These are phyloP conservation scores for Glossosoma conforme DNA, from an alignment of 1,140 invertebrate species.

Conservation along the genomic window DNA sequence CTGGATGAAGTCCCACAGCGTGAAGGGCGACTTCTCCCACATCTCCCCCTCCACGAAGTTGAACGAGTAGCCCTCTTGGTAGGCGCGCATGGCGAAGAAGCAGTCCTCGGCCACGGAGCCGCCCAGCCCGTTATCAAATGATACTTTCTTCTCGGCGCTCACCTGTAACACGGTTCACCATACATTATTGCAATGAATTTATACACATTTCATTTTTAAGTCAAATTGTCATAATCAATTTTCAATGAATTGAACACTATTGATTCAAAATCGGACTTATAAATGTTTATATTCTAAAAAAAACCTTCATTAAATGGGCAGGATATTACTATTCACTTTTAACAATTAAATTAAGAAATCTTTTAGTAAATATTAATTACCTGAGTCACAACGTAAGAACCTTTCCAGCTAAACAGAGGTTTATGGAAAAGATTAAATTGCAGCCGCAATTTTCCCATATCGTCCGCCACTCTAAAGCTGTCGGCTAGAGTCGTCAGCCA, in stretches of 20 bases:
- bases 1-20: constrained; percentile 89
- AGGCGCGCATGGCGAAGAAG: constrained; percentile 93
- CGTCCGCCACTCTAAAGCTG: constrained; percentile 93
- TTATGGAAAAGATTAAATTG: constrained; percentile 93
- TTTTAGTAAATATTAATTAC: constrained; percentile 48
- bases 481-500: constrained; percentile 96
- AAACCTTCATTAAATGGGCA: no score
- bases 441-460: constrained; percentile 92
- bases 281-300: no score
- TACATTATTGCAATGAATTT: no score
- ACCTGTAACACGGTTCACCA: constrained; percentile 70
- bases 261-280: no score
- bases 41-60: constrained; percentile 95
- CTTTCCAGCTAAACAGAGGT: constrained; percentile 97
- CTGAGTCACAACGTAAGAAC: constrained; percentile 90
- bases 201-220: not conserved
- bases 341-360: no score
- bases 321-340: no score
- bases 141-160: constrained; percentile 81
- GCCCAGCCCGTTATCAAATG: constrained; percentile 92
- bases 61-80: constrained; percentile 77
- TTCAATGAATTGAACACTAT: not conserved
- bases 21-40: constrained; percentile 97
- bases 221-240: not conserved
- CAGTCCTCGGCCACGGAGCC: constrained; percentile 97